These are phyloP conservation scores for Scomberomorus guttatus DNA, from an alignment of 2,797 vertebrate genomes.

Conservation along the genomic window DNA sequence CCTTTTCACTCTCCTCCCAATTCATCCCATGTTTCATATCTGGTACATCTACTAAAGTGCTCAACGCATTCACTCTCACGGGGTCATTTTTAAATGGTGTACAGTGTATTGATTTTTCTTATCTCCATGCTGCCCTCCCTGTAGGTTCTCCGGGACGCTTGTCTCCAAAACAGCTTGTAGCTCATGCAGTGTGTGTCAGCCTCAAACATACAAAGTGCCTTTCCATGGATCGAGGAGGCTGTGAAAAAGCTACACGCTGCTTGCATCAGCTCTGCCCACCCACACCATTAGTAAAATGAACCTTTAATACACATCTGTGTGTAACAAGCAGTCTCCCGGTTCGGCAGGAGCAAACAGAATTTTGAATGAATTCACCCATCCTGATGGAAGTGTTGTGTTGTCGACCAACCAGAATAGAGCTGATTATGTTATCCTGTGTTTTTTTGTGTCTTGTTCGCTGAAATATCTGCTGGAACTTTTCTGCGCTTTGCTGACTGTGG, in stretches of 20 bases:
- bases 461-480: slow-evolving; percentile 17
- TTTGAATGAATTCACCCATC: slow-evolving; percentile 38
- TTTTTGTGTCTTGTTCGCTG: neutral
- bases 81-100: slow-evolving; percentile 41
- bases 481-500: slow-evolving; percentile 1
- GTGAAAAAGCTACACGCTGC: slow-evolving; percentile 7
- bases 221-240: slow-evolving; percentile 12
- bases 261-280: slow-evolving; percentile 20
- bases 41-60: slow-evolving; percentile 26
- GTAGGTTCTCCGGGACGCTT: neutral
- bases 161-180: slow-evolving; percentile 5
- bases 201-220: slow-evolving; percentile 20
- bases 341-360: slow-evolving; percentile 10
- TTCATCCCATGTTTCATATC: slow-evolving; percentile 22
- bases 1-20: neutral
- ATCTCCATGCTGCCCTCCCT: slow-evolving; percentile 27
- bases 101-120: slow-evolving; percentile 38
- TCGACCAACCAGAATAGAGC: slow-evolving; percentile 25
- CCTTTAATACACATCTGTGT: slow-evolving; percentile 10
- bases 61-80: slow-evolving; percentile 5
- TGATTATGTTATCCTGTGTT: slow-evolving; percentile 29
- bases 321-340: slow-evolving; percentile 15
- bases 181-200: slow-evolving; percentile 3
- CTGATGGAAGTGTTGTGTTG: slow-evolving; percentile 12
- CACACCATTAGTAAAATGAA: slow-evolving; percentile 41